A percentile compares a stretch with the other conserved stretches of the same genome.
phyloP scores from a whole-genome alignment of 2,797 vertebrate species.

The Miichthys miiuy region DNA sequence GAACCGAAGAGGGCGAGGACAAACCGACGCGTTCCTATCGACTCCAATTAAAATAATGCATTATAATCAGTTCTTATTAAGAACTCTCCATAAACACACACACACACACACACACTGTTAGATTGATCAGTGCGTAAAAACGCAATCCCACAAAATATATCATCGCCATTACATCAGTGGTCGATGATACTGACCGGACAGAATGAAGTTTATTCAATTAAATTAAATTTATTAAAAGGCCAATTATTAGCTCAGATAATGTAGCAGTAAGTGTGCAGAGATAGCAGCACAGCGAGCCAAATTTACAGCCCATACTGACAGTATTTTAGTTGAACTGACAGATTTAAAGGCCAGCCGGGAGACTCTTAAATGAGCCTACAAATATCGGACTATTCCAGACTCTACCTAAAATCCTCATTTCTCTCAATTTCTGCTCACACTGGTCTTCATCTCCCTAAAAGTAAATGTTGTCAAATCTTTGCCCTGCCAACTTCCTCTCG shows the following conservation, averaged over 20 bases:
- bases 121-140: slow-evolving; percentile 27
- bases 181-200: slow-evolving; percentile 28
- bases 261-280: slow-evolving; percentile 33
- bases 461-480: slow-evolving; percentile 37
- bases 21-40: neutral
- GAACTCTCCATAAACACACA: neutral
- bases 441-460: slow-evolving; percentile 10
- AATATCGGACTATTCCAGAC: slow-evolving; percentile 48
- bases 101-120: neutral
- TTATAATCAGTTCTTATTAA: neutral
- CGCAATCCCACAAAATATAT: slow-evolving; percentile 6
- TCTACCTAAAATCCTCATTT: slow-evolving; percentile 14
- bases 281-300: slow-evolving; percentile 27
- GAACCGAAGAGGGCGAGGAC: neutral
- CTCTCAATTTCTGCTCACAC: slow-evolving; percentile 6
- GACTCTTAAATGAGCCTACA: slow-evolving; percentile 50
- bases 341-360: slow-evolving; percentile 60
- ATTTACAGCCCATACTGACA: slow-evolving; percentile 61
- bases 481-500: slow-evolving; percentile 18
- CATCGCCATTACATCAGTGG: slow-evolving; percentile 3
- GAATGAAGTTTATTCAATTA: slow-evolving; percentile 12
- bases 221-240: slow-evolving; percentile 39
- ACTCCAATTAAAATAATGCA: neutral
- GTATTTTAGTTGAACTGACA: slow-evolving; percentile 55
- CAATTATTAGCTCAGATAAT: slow-evolving; percentile 49